Evolutionary conservation across 2,113 vertebrate species (phyloP).

Genomic region (Lontra canadensis): DNA sequence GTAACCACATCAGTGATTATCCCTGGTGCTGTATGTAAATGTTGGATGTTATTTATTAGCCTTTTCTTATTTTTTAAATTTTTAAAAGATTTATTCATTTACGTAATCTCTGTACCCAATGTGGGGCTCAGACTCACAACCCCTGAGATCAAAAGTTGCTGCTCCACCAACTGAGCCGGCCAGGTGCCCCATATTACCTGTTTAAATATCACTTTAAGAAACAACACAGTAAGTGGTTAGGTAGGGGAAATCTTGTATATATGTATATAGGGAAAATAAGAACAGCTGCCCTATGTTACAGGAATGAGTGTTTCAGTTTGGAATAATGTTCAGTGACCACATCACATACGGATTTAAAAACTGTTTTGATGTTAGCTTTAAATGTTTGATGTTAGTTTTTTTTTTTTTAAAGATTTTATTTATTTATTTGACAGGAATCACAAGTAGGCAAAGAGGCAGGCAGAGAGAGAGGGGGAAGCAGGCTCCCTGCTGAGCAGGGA

Average conservation of each 20-base stretch:
- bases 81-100: not conserved
- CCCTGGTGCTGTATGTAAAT: not conserved
- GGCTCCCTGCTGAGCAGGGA: too few species aligned
- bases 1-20: not conserved
- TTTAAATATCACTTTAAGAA: slow-evolving; percentile 1
- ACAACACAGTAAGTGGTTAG: not conserved
- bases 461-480: too few species aligned
- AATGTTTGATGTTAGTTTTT: not conserved
- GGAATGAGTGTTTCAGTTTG: not conserved
- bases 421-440: too few species aligned
- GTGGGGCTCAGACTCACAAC: not conserved
- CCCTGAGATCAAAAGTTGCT: not conserved
- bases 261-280: not conserved
- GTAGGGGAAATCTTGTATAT: not conserved
- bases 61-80: not conserved
- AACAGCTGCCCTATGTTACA: not conserved
- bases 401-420: too few species aligned
- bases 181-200: not conserved
- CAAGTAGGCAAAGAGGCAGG: too few species aligned
- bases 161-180: not conserved
- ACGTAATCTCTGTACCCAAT: not conserved
- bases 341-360: not conserved
- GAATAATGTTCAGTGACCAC: not conserved
- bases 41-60: not conserved
- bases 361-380: not conserved